Evolutionary conservation across 1,140 invertebrate species (phyloP), one percentile per base, ranked within the genome.

Genomic region (Cydia amplana): DNA sequence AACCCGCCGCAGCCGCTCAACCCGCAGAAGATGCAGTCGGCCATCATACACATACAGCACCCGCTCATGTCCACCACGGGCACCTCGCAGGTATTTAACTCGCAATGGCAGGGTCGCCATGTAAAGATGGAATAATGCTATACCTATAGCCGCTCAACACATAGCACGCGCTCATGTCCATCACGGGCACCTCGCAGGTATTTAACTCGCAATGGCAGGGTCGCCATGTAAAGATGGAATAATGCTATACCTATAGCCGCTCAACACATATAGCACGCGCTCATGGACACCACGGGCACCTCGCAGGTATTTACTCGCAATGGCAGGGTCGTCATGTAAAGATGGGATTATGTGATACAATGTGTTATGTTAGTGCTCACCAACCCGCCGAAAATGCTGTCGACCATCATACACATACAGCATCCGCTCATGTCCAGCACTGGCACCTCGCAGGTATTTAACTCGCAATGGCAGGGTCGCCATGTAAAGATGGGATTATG

Each of bases 21-120:
- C 82, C 93, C 92, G 14, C 94, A 94, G 64, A 94, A 94, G 73
- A 91, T 94, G 79, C 93, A 93, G 74, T 91, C 91, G 14, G 90
- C 93, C 60, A 93, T 93, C 65, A 92, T 93, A 76, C 89, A 94
- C 79, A 93, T 93, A 81, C 90, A 93, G 72, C 93, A 93, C 75
- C 91, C 82, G 20, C 93, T 93, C 5, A 91, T 91, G 87, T 90
- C 91, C 12, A 85, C 83, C n/a, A 80, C 87, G 49, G 87, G 87
- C 6, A 85, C 90, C 2, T 85, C 90, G 25, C 89, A 92, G 88
- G 90, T 92, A 82, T 46, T 43, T 60, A 60, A 16, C 6, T 18
- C 5, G 18, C 4, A 7, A 18, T 18, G 51, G n/a, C 18, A 20
- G 18, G 51, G 51, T 60, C 51, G 51, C 51, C 51, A 60, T 60